Percentiles rank a stretch among this genome's conserved stretches.
phyloP scores from a whole-genome alignment of 2,113 vertebrate genomes.

The Donacobius atricapilla region DNA sequence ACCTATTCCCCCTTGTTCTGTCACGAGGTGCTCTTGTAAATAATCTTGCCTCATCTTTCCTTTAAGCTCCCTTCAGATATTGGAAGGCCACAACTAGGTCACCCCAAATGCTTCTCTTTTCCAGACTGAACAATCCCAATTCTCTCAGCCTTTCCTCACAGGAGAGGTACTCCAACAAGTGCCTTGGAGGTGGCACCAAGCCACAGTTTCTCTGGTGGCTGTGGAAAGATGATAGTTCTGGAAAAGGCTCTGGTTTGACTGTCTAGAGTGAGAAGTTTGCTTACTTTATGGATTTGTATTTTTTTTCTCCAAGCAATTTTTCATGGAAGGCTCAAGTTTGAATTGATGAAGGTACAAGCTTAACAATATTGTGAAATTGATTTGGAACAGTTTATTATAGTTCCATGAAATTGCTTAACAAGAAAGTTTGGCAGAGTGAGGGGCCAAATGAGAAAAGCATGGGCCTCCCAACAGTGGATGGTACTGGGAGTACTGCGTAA shows the following conservation, averaged over 20 bases:
- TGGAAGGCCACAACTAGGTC: background rate
- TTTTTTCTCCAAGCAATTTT: slow-evolving; percentile 28
- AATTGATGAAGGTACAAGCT: slow-evolving; percentile 6
- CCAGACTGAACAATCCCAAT: background rate
- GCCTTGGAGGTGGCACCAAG: background rate
- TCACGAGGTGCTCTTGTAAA: background rate
- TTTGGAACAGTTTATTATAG: slow-evolving; percentile 30
- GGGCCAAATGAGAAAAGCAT: background rate
- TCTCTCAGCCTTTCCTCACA: background rate
- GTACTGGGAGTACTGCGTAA: background rate
- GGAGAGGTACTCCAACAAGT: background rate
- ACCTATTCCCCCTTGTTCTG: background rate
- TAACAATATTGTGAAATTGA: slow-evolving; percentile 44
- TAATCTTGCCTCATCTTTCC: background rate
- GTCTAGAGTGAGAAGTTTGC: background rate
- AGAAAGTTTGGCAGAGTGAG: background rate
- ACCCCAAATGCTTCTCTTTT: background rate
- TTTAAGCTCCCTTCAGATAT: background rate
- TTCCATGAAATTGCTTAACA: slow-evolving; percentile 30
- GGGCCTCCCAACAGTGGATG: background rate
- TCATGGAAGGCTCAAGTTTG: background rate
- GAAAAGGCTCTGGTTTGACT: background rate
- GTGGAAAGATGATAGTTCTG: background rate
- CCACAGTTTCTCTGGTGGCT: background rate
- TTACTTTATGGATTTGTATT: background rate